These are phyloP conservation scores for Xiphorhynchus elegans DNA, from an alignment of 2,113 vertebrate species.

Conservation along the genomic window DNA sequence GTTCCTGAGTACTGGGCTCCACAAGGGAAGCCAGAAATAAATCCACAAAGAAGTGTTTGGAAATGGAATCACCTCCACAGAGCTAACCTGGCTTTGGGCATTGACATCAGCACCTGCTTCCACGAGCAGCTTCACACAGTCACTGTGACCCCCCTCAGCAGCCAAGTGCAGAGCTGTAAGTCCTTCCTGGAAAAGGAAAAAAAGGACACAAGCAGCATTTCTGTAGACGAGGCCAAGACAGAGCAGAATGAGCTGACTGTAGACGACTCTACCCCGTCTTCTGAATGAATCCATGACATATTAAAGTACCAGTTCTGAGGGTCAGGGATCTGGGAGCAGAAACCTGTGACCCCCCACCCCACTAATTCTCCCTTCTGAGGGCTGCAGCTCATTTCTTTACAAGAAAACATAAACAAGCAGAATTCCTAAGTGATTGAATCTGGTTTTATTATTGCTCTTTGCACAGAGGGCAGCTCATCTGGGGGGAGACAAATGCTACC, in stretches of 20 bases:
- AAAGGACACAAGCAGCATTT: not conserved
- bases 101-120: slow-evolving; percentile 77
- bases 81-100: slow-evolving; percentile 79
- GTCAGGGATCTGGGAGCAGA: not conserved
- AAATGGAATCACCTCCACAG: not conserved
- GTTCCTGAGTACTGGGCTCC: not conserved
- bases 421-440: not conserved
- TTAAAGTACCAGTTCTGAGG: not conserved
- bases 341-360: not conserved
- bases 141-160: slow-evolving; percentile 73
- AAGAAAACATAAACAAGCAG: not conserved
- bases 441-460: not conserved
- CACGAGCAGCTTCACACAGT: slow-evolving; percentile 79
- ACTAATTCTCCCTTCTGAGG: not conserved
- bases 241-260: not conserved
- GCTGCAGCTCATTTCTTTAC: not conserved
- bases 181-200: slow-evolving; percentile 78
- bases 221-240: not conserved
- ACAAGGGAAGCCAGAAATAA: not conserved
- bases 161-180: slow-evolving; percentile 83
- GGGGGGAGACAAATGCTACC: not conserved
- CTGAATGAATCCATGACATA: not conserved
- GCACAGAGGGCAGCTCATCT: not conserved
- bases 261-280: not conserved
- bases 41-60: not conserved